These are phyloP conservation scores for Strigamia transsilvanica DNA, from an alignment of 2,888 invertebrate species.

Conservation along the genomic window DNA sequence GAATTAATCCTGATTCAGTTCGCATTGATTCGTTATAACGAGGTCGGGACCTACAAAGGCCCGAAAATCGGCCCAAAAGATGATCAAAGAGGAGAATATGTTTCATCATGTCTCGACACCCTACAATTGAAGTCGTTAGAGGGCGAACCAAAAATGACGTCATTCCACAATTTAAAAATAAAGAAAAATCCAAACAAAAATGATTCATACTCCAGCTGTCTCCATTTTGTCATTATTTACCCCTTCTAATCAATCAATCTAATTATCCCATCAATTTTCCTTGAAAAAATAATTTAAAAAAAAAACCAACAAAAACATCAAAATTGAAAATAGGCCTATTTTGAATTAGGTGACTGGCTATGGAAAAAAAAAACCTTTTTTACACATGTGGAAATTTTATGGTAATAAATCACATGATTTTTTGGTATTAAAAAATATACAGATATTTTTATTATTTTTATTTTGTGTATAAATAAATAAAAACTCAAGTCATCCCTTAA, in stretches of 20 bases:
- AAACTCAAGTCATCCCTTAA: not conserved
- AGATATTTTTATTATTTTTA: not conserved
- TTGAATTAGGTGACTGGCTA: not conserved
- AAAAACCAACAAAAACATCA: too few species aligned
- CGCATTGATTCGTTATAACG: not conserved
- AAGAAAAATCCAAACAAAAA: not conserved
- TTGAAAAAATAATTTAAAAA: not conserved
- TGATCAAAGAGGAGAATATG: not conserved
- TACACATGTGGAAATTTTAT: too few species aligned
- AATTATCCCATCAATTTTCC: not conserved
- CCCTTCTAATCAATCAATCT: not conserved
- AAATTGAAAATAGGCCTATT: not conserved
- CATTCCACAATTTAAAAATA: not conserved
- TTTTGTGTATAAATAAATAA: not conserved
- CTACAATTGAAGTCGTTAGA: not conserved
- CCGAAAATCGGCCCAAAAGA: not conserved
- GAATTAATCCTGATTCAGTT: not conserved
- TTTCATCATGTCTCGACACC: not conserved
- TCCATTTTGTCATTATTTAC: not conserved
- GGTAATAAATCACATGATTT: too few species aligned
- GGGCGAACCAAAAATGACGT: not conserved
- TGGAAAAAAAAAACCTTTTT: not conserved
- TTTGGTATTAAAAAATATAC: not conserved
- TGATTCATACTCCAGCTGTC: constrained; percentile 11
- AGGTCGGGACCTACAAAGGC: not conserved